Base-by-base conservation (phyloP, 2,113 vertebrate genomes). In the Merops nubicus region DNA sequence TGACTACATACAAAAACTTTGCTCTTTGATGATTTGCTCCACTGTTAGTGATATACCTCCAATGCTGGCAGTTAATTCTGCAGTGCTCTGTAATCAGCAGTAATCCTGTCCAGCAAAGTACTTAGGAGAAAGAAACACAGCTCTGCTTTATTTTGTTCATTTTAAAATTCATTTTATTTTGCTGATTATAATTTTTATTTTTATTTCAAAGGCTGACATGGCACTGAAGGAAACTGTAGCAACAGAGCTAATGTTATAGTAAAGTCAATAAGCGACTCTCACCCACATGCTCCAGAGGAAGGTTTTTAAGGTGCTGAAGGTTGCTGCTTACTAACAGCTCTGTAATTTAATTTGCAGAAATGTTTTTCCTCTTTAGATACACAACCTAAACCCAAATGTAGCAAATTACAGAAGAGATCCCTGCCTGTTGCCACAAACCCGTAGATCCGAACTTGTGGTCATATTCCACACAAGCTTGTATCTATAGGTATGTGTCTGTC, bases 401-500 rank as follows among this genome's bases (percentile, higher is more conserved):
- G 70, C 95, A 95, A 92, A 96, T 43, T 45, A 33, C 88, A 96
- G 97, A 97, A 98, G 98, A 97, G 64, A 84, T 76, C 92, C 78
- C 96, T 92, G 99, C 98, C 98, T 97, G 98, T 98, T 98, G 99
- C 99, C 99, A 98, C 99, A 99, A 99, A 99, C 99, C 99, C 99
- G 99, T 99, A 99, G 99, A 99, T 99, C 99, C 99, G 99, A 99
- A 99, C 99, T 99, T 99, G 99, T 99, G 99, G 95, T 99, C 98
- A 98, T 98, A 97, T 97, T 97, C 97, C 97, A 96, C 99, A 99
- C 99, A 99, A 99, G 99, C 98, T 99, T 99, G 99, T 98, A 98
- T 99, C 99, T 99, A 99, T 98, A 99, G 99, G 99, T 99, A 98
- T 99, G 99, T 98, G 99, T 99, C 99, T 98, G 98, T 97, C 97